A percentile compares a stretch with the other conserved stretches of the same genome.
Conservation (phyloP, 1,140 invertebrate genomes). For the Rhagoletis pomonella region DNA sequence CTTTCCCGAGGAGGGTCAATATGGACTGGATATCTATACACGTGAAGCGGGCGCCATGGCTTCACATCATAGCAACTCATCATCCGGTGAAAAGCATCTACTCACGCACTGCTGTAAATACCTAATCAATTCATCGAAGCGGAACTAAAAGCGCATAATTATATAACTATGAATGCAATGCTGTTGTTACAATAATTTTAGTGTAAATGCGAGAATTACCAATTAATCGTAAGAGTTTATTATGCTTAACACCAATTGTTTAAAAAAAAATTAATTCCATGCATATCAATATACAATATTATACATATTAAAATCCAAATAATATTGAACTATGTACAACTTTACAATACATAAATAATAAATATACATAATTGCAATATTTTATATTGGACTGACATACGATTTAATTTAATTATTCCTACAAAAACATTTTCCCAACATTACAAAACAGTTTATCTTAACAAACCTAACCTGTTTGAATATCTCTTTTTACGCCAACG, state of each 20-base stretch:
- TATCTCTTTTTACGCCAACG: too few relatives aligned
- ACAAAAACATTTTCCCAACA: neutral
- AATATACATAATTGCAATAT: neutral
- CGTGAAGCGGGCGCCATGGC: slow-evolving; percentile 83
- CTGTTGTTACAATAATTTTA: slow-evolving; percentile 44
- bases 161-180: neutral
- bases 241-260: slow-evolving; percentile 29
- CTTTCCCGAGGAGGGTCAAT: slow-evolving; percentile 93
- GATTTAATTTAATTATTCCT: neutral
- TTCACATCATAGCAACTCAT: slow-evolving; percentile 77
- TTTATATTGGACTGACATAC: neutral
- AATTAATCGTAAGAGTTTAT: slow-evolving; percentile 10
- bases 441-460: too few relatives aligned
- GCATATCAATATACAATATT: slow-evolving; percentile 2
- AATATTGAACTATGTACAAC: slow-evolving; percentile 44
- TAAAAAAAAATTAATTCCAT: slow-evolving; percentile 3
- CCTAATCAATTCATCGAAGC: slow-evolving; percentile 94
- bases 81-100: slow-evolving; percentile 91
- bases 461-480: too few relatives aligned
- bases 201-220: slow-evolving; percentile 31
- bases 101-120: slow-evolving; percentile 99
- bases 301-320: slow-evolving; percentile 37
- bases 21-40: slow-evolving; percentile 98
- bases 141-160: slow-evolving; percentile 77
- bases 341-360: slow-evolving; percentile 32